These are phyloP conservation scores for Drosophila sechellia DNA, from an alignment of 1,140 invertebrate genomes.

Conservation along the genomic window DNA sequence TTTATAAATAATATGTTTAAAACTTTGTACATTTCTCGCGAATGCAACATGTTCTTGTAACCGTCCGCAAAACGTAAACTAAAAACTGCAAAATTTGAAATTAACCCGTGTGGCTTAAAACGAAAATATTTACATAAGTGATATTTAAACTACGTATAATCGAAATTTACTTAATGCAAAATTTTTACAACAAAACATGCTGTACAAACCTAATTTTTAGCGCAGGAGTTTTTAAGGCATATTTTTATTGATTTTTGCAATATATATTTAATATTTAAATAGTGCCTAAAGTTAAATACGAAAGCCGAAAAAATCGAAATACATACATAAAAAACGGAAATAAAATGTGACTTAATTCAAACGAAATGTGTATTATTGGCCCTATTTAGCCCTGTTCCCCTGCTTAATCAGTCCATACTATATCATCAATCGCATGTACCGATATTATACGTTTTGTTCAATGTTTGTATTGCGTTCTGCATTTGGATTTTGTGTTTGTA, in stretches of 20 bases:
- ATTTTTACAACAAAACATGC: slow-evolving; percentile 45
- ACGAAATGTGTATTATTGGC: slow-evolving; percentile 72
- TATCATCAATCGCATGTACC: slow-evolving; percentile 50
- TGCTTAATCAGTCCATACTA: slow-evolving; percentile 30
- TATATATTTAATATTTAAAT: slow-evolving; percentile 75
- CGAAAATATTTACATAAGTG: slow-evolving; percentile 69
- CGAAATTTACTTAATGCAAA: slow-evolving; percentile 54
- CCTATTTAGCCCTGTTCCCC: background rate
- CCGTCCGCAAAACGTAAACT: slow-evolving; percentile 60
- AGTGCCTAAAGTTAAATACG: slow-evolving; percentile 67
- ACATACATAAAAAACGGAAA: slow-evolving; percentile 40
- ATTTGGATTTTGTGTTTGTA: slow-evolving; percentile 37
- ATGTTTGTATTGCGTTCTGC: slow-evolving; percentile 35
- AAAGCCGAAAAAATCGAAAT: slow-evolving; percentile 34
- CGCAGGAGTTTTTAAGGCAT: slow-evolving; percentile 66
- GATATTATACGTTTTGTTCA: slow-evolving; percentile 36
- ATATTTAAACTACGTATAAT: slow-evolving; percentile 64
- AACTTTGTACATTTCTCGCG: slow-evolving; percentile 58
- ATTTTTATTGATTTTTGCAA: slow-evolving; percentile 75
- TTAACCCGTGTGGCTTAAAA: slow-evolving; percentile 62
- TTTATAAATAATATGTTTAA: slow-evolving; percentile 63
- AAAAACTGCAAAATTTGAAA: slow-evolving; percentile 34
- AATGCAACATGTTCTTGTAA: slow-evolving; percentile 59
- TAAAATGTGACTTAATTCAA: slow-evolving; percentile 72
- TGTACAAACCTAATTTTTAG: slow-evolving; percentile 73